phyloP scores from a whole-genome alignment of 2,113 vertebrate genomes.

The Gymnogyps californianus region DNA sequence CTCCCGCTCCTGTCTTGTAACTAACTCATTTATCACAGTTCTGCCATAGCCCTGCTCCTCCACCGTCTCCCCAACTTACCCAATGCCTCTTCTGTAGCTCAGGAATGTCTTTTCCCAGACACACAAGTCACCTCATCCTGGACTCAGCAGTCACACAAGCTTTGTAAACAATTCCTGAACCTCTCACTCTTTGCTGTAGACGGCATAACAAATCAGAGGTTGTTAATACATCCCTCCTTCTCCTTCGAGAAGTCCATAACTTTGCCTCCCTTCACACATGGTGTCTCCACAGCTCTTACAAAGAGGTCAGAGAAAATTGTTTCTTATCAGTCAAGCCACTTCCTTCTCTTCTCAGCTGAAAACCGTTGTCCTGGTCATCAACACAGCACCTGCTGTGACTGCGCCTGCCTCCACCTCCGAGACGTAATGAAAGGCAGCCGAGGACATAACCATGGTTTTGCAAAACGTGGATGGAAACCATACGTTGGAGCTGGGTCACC shows the following conservation, averaged over 20 bases:
- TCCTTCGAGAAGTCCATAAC: background rate
- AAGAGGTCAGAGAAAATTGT: background rate
- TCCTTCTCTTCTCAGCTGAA: background rate
- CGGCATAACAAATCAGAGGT: background rate
- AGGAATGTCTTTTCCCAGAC: background rate
- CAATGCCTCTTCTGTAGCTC: fast-evolving
- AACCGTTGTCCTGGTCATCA: background rate
- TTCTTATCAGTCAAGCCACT: background rate
- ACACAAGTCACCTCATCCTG: background rate
- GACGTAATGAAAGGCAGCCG: background rate
- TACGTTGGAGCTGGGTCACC: background rate
- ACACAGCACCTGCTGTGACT: fast-evolving
- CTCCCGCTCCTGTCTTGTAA: background rate
- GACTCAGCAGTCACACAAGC: background rate
- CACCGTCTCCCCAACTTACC: background rate
- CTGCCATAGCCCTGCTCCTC: background rate
- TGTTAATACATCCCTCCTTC: background rate
- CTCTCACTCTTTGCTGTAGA: background rate
- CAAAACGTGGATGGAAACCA: background rate
- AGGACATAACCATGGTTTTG: background rate
- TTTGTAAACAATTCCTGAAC: background rate
- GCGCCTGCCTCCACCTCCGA: background rate
- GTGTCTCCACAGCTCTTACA: background rate
- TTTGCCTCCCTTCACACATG: fast-evolving
- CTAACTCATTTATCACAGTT: background rate